Conservation (phyloP, 2,888 invertebrate genomes). For the Amblyjoppa fuscipennis region DNA sequence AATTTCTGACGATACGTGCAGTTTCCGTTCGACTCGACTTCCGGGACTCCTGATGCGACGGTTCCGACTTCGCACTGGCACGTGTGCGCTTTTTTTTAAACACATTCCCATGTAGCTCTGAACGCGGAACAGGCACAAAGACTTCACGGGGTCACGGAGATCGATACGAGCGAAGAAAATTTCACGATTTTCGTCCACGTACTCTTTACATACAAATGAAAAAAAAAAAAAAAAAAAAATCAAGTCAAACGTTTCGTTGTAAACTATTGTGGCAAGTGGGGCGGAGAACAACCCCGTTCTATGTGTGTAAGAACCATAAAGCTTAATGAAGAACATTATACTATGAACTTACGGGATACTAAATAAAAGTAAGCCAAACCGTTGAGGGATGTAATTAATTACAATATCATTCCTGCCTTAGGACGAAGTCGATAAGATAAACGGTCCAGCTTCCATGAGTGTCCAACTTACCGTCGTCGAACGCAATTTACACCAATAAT, state of each 20-base stretch:
- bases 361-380: conserved; percentile 85
- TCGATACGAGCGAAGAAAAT: conserved; percentile 57
- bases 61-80: conserved; percentile 38
- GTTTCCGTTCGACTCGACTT: conserved; percentile 61
- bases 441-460: no score
- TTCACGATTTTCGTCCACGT: conserved; percentile 67
- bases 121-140: conserved; percentile 43
- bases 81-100: conserved; percentile 31
- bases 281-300: conserved; percentile 78
- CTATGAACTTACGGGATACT: conserved; percentile 85
- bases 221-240: conserved; percentile 44
- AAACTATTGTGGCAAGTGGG: conserved; percentile 80
- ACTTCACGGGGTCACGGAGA: conserved; percentile 49
- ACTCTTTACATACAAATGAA: conserved; percentile 68
- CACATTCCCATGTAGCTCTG: conserved; percentile 24
- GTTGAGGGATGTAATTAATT: conserved; percentile 75
- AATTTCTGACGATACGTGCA: conserved; percentile 53
- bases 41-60: conserved; percentile 45
- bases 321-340: conserved; percentile 85
- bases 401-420: conserved; percentile 28
- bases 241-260: conserved; percentile 75
- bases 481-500: no score
- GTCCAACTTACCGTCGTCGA: no score
- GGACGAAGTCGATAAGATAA: not conserved
- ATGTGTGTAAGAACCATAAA: conserved; percentile 85